Base-by-base conservation (phyloP, 1,140 invertebrate genomes). In the Hypothenemus hampei region DNA sequence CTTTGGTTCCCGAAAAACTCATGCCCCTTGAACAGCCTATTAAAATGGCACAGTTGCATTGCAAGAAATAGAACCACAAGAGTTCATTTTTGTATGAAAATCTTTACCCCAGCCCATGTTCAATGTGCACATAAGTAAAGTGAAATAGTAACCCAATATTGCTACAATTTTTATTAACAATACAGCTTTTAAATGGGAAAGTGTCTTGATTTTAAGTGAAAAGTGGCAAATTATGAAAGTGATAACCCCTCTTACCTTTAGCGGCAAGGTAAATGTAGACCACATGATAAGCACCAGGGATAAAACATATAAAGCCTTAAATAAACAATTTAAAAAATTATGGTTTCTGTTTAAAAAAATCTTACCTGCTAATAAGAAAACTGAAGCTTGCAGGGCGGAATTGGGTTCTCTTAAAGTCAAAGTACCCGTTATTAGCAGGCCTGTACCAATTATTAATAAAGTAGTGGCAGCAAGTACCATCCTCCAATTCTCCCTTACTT, bases 401-500 rank as follows among this genome's bases (percentile, higher is more conserved):
- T 81, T 75, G 3, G 81, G 80, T 73, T 81, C 72, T 57, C 84
- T 74, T 15, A 86, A 78, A 29, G 86, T 83, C 40, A 85, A 79
- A 3, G 84, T 77, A n/a, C 86, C 86, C 69, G 85, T 85, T 13
- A 80, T 75, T 41, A 88, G 75, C 7, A 89, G 74, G 20, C 85
- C 86, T n/a, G 84, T 77, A 63, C 88, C 87, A 13, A 90, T 81
- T 16, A 90, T 66, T 1, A 90, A 74, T 22, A 91, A 73, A 41
- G 83, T 79, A 55, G 87, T 82, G 5, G 87, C 87, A 21, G 85
- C 86, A 57, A 86, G 75, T 3, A 91, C 87, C 60, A 89, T 86
- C 67, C 86, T 84, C 87, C 87, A 90, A 68, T 91, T 90, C 67
- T 91, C 87, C 59, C 80, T 72, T 19, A 91, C 83, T 74, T 89